Evolutionary conservation across 2,113 vertebrate genomes (phyloP), one percentile per base, ranked within the genome.

Genomic region (Polypterus bichir): DNA sequence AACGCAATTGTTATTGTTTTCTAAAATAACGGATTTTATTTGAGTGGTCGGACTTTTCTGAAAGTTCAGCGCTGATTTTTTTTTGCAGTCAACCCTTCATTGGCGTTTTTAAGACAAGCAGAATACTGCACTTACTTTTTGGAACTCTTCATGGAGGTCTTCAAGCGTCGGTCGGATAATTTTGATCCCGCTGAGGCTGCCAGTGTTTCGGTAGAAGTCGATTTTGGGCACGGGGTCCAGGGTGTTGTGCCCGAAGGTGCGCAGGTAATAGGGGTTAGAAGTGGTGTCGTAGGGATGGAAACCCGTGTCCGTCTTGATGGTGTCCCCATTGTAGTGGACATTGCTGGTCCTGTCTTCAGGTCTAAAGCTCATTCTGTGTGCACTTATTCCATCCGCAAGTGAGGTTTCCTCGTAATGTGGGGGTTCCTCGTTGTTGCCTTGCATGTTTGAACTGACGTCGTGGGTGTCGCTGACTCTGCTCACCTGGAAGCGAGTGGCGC

Each of bases 201-300:
- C 92, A 0, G 88, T 86, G 51, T 99, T 99, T 52, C 94, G 89
- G 10, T 99, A 99, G 78, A 94, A 98, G 76, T 96, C 88, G 5
- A 97, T 92, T 73, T 88, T 88, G 49, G 96, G 96, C 67, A 94
- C 81, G 0, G 88, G 88, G 60, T 99, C 96, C 79, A 96, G 49
- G 2, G 96, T 99, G 71, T 95, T 89, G 67, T 97, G 93, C n/a
- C 96, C 93, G 60, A 97, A 97, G 9, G 92, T 88, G 69, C 88
- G 85, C 9, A 88, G 76, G 61, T 88, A 88, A 66, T 88, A 86
- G 9, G 86, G 83, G 71, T 87, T 83, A 48, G 70, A 81, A 49
- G 85, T 81, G 46, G 83, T 79, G 63, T 90, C 87, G 1, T 89
- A 65, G 74, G 89, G 71, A 66, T 88, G 81, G 78, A 86, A 79